Evolutionary conservation across 2,797 vertebrate species (phyloP).

Genomic region (Bovichtus variegatus): DNA sequence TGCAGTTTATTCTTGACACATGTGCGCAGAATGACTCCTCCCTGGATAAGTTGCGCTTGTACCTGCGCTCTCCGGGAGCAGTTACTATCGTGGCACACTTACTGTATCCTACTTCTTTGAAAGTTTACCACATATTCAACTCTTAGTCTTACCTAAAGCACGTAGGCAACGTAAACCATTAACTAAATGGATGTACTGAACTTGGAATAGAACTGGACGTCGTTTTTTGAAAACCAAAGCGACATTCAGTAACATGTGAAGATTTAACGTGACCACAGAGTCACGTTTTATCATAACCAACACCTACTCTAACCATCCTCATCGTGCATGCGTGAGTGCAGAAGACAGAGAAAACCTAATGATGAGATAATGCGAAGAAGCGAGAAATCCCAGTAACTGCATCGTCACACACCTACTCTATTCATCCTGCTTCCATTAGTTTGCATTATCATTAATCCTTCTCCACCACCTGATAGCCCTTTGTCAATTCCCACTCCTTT

Average conservation of each 20-base stretch:
- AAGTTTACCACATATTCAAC: conserved; percentile 42
- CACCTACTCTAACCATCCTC: background rate
- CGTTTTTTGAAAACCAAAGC: background rate
- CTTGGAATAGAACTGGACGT: background rate
- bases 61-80: background rate
- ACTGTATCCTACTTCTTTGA: conserved; percentile 1
- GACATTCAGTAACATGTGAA: background rate
- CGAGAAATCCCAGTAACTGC: conserved; percentile 12
- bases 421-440: conserved; percentile 32
- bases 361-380: conserved; percentile 3
- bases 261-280: conserved; percentile 7
- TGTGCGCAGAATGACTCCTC: background rate
- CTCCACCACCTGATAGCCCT: conserved; percentile 34
- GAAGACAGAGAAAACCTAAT: no score
- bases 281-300: conserved; percentile 11
- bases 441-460: conserved; percentile 31
- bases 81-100: background rate
- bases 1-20: background rate
- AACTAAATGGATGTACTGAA: background rate
- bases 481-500: background rate
- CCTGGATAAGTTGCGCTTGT: conserved; percentile 20
- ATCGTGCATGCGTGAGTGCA: background rate
- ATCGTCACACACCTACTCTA: conserved; percentile 11
- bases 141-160: background rate
- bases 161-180: background rate